Percentiles rank a stretch among this genome's conserved stretches.
Conservation (phyloP, 30 jellyfish, hydroid and myxozoan species). For the Sanderia malayensis region DNA sequence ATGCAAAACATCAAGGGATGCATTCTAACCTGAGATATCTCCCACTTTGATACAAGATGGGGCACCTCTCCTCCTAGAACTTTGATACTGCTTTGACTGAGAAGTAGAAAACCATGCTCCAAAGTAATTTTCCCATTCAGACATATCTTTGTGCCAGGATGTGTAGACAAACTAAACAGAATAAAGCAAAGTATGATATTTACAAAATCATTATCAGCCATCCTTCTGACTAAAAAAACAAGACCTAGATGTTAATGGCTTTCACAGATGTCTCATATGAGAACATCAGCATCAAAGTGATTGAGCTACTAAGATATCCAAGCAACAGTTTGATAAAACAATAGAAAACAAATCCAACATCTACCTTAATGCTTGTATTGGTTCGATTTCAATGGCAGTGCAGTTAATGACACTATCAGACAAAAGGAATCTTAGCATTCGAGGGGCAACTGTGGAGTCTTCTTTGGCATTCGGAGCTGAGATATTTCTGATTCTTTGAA, state of each 20-base stretch:
- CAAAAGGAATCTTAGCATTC: conserved; percentile 71
- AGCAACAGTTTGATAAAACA: no score
- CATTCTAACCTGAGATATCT: conserved; percentile 47
- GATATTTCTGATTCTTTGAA: conserved; percentile 76
- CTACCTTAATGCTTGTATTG: conserved; percentile 48
- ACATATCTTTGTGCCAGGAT: conserved; percentile 88
- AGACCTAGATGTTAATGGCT: no score
- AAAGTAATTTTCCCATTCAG: conserved; percentile 45
- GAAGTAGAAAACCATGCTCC: conserved; percentile 75
- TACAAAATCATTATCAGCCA: no score
- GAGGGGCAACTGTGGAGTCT: conserved; percentile 89
- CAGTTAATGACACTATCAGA: conserved; percentile 81
- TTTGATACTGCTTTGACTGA: conserved; percentile 35
- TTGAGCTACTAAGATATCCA: no score
- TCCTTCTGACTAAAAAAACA: no score
- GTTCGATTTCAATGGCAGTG: conserved; percentile 66
- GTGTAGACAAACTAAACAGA: conserved; percentile 33
- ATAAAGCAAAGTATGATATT: no score
- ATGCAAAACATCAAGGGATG: no score
- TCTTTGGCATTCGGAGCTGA: conserved; percentile 90
- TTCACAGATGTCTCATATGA: no score
- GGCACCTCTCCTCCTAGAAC: conserved; percentile 92
- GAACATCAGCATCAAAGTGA: no score
- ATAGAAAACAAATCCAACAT: neutral
- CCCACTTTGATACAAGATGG: conserved; percentile 82